Evolutionary conservation across 2,797 vertebrate genomes (phyloP), one percentile per base, ranked within the genome.

Genomic region (Craterocephalus amniculus): DNA sequence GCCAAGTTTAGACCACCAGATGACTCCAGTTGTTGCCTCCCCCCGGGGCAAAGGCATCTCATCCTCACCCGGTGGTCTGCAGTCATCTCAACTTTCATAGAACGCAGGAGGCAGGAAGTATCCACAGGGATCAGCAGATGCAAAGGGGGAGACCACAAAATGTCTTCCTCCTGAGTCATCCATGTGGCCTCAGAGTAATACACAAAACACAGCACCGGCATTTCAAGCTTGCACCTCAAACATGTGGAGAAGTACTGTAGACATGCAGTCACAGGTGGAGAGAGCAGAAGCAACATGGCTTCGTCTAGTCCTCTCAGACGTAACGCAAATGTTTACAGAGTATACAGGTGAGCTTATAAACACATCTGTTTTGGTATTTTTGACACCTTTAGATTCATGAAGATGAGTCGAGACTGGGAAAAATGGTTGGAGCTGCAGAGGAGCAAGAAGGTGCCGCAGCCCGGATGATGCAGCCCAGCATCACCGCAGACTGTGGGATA

Each of bases 11-110:
- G 87, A 76, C 81, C 83, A 84, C 73, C 81, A 90, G 76, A 86
- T 80, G 83, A 87, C 87, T 81, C 75, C 84, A 86, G 83, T 88
- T 90, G 88, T 89, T 85, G 76, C 75, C 78, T 70, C 86, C 83
- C 75, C 64, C 24, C 0, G 54, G 71, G 75, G 83, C 63, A 43
- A 73, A 84, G 86, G 81, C 80, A 79, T 88, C 81, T 74, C 49
- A 32, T 74, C 68, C 88, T 84, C 61, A 36, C 83, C 84, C 76
- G 91, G 93, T 93, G 94, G 93, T 92, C 92, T 69, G 70, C 67
- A 76, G 76, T 83, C 84, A 73, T 90, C 90, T 94, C 89, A 74
- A 83, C 83, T 94, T 94, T 93, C 93, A 91, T 65, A 80, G 72
- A 81, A 81, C 76, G 84, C 72, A 80, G 72, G 84, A 79, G 75